Evolutionary conservation across 2,888 invertebrate genomes (phyloP).

Genomic region (Dermolepida albohirtum): DNA sequence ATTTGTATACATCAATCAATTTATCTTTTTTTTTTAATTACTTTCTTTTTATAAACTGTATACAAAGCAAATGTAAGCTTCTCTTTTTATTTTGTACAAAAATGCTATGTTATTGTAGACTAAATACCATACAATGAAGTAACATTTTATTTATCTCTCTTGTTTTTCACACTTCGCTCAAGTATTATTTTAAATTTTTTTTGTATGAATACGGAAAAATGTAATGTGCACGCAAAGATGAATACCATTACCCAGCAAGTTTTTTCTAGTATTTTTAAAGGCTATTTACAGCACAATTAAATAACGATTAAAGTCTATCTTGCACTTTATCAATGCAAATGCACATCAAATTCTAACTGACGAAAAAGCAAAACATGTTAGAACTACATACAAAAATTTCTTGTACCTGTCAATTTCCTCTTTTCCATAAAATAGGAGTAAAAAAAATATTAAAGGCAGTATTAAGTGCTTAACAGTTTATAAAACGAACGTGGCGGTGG

Average conservation of each 20-base stretch:
- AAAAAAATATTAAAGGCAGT: too few species aligned
- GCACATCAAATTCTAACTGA: constrained; percentile 24
- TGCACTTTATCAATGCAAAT: constrained; percentile 34
- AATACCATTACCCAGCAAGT: constrained; percentile 34
- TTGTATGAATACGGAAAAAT: constrained; percentile 24
- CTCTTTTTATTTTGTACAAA: constrained; percentile 40
- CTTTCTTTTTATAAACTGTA: constrained; percentile 39
- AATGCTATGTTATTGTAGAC: constrained; percentile 36
- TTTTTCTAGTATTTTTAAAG: constrained; percentile 28
- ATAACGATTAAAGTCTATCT: constrained; percentile 35
- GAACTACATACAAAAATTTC: not conserved
- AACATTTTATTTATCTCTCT: constrained; percentile 30
- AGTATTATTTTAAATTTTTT: constrained; percentile 6
- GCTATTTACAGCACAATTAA: constrained; percentile 38
- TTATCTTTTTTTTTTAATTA: constrained; percentile 44
- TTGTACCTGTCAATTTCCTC: too few species aligned
- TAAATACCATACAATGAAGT: constrained; percentile 28
- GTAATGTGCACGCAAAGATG: constrained; percentile 34
- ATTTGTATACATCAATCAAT: constrained; percentile 37
- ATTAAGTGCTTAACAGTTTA: too few species aligned
- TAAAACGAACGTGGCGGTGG: too few species aligned
- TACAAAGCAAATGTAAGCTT: constrained; percentile 41
- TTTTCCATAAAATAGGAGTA: too few species aligned
- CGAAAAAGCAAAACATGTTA: constrained; percentile 34
- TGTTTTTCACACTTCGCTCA: constrained; percentile 18